Base-by-base conservation (phyloP, 2,113 vertebrate genomes). In the Oxyruncus cristatus region DNA sequence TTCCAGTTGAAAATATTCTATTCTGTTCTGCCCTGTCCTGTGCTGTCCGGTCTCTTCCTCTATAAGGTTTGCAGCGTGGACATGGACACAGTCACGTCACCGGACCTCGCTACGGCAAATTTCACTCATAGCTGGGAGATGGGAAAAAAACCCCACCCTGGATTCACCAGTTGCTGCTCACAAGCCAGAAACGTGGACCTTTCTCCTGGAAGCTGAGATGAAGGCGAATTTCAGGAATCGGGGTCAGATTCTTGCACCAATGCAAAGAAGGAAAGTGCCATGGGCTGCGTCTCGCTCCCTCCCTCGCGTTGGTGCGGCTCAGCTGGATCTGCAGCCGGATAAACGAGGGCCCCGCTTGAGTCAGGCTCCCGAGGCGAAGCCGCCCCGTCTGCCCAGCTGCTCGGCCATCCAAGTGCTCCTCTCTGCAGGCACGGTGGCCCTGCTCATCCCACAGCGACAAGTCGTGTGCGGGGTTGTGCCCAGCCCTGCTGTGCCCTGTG, bases 311-410 rank as follows among this genome's bases (percentile, higher is more conserved):
- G 83, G 61, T 59, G 95, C 67, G 33, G 95, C 89, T 96, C 80
- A 56, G 70, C 95, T 94, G 96, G 61, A 80, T 97, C 12, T 8
- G 27, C 76, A 86, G 89, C 59, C 19, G 5, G 18, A 12, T 35
- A 81, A 92, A 93, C 67, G 94, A 95, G 76, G 86, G 95, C 94
- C 76, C 68, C 1, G 44, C 91, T 82, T 95, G 95, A 95, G 91
- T 97, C 96, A 96, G 86, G 80, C 76, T 95, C 96, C 91, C 6
- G 3, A 23, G 95, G 96, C 47, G 0, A 67, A 95, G 92, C 92
- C 52, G 2, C 95, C 61, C n/a, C 0, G 65, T 92, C 91, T 92
- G 84, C 50, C 84, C 5, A 4, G 76, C 9, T 12, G 26, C 89
- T 56, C 0, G 73, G 77, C 93, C 92, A 52, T 74, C 95, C 78